Evolutionary conservation across 2,113 vertebrate species (phyloP), one percentile per base, ranked within the genome.

Genomic region (Hemicordylus capensis): DNA sequence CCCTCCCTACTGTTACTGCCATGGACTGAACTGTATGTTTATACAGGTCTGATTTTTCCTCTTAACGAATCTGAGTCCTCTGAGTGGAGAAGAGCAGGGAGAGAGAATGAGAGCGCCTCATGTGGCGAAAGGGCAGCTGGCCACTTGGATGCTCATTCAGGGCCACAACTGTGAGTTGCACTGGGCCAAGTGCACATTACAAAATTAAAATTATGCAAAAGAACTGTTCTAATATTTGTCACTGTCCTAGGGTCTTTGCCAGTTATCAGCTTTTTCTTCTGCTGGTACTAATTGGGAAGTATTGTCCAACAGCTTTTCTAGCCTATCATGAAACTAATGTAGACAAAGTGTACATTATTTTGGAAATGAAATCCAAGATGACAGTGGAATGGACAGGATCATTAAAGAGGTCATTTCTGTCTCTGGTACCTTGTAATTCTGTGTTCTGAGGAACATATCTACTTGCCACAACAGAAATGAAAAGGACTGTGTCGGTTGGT

Each of bases 371-470:
- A 66, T 44, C 64, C 89, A 51, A 39, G 28, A 69, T 66, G 26
- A 56, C 70, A 92, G 80, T 26, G 59, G 81, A 91, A 84, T 0
- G 1, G 79, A 89, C 76, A 85, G 89, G 84, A 86, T 89, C 77
- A 88, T 67, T 85, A 58, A 51, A 58, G 63, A 83, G 87, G 24
- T 87, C 72, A 73, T 0, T 0, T 31, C 84, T 67, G 28, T 66
- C 73, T 81, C 81, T 39, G 67, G 26, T 4, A 0, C 8, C 86
- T 93, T 89, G 48, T 87, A 82, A 87, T 85, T 87, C 83, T 87
- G 44, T 56, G 77, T 85, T 59, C 1, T 90, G 44, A 90, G 81
- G 51, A 46, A 73, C 42, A 75, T 58, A 89, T 44, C 76, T 79
- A 74, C 77, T 69, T 34, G 73, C 51, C 1, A 0, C 22, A 79